Percentiles rank a stretch among this genome's conserved stretches.
Conservation (phyloP, 2,888 invertebrate genomes). For the Spodoptera exigua region DNA sequence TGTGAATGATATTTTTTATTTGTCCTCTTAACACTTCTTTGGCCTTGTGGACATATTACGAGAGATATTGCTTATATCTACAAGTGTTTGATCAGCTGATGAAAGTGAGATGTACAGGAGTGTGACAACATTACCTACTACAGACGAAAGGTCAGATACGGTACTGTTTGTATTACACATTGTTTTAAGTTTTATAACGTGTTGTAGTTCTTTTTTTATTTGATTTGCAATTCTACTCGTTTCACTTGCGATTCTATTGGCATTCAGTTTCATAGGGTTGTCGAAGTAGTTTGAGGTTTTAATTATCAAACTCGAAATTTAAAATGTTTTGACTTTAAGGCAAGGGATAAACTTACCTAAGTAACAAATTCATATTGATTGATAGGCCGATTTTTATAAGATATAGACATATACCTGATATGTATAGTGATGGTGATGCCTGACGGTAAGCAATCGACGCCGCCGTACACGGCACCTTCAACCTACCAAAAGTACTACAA, state of each 20-base stretch:
- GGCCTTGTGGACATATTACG: conserved; percentile 31
- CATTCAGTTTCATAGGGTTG: background rate
- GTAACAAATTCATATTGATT: no score
- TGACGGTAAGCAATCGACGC: no score
- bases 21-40: conserved; percentile 13
- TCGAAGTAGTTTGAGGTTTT: no score
- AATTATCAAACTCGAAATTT: no score
- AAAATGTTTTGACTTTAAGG: no score
- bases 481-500: no score
- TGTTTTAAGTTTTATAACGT: conserved; percentile 39
- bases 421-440: no score
- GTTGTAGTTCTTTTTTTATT: conserved; percentile 21
- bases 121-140: conserved; percentile 51
- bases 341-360: no score
- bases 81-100: conserved; percentile 68
- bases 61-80: conserved; percentile 55
- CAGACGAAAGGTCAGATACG: conserved; percentile 49
- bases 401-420: no score
- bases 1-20: background rate
- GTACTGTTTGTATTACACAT: conserved; percentile 39
- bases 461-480: no score
- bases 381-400: no score
- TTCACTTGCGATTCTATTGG: conserved; percentile 10
- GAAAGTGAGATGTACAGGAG: conserved; percentile 58
- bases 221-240: conserved; percentile 16